Evolutionary conservation across 2,888 invertebrate species (phyloP).

Genomic region (Epistrophella euchroma): DNA sequence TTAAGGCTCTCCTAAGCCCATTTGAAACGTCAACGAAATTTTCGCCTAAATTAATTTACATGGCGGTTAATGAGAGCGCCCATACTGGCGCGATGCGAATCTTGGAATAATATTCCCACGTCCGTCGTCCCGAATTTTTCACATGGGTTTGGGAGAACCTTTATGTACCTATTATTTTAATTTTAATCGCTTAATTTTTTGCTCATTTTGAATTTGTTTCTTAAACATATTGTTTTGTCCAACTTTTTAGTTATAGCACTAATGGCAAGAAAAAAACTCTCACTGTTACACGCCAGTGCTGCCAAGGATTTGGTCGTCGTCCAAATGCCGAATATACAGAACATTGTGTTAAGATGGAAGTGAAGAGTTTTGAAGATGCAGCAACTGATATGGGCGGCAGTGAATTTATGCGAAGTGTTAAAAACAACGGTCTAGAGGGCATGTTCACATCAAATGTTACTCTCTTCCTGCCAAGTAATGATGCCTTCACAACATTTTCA

Average conservation of each 20-base stretch:
- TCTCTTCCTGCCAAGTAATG: conserved; percentile 87
- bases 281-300: conserved; percentile 88
- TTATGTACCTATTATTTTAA: too few species aligned
- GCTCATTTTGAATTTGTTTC: background rate
- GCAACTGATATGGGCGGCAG: conserved; percentile 86
- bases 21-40: too few species aligned
- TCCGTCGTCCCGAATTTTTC: too few species aligned
- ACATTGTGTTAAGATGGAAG: conserved; percentile 85
- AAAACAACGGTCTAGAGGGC: conserved; percentile 84
- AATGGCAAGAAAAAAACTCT: conserved; percentile 87
- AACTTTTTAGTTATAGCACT: conserved; percentile 84
- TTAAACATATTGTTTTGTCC: background rate
- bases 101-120: too few species aligned
- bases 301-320: conserved; percentile 86
- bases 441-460: conserved; percentile 86
- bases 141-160: too few species aligned
- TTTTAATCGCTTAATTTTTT: too few species aligned
- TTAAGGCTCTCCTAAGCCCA: too few species aligned
- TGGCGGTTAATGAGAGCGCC: too few species aligned
- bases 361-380: conserved; percentile 86
- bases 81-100: too few species aligned
- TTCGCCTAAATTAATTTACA: too few species aligned
- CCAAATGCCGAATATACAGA: conserved; percentile 82
- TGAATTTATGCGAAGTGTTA: conserved; percentile 86
- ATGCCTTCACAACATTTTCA: conserved; percentile 86